Evolutionary conservation across 2,888 invertebrate species (phyloP).

Genomic region (Drosophila cyrtoloma): DNA sequence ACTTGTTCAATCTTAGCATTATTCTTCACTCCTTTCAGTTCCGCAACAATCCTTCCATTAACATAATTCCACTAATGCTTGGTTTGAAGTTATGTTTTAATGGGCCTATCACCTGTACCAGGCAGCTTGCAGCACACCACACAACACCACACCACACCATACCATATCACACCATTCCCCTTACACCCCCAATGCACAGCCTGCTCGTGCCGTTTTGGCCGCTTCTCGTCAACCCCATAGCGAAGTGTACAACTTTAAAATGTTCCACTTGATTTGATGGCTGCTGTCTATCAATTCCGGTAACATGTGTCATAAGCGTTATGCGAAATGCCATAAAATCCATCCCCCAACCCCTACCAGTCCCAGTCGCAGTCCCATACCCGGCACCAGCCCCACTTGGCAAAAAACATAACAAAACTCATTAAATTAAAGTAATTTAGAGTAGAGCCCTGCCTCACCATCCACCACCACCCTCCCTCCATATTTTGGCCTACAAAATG

Average conservation of each 20-base stretch:
- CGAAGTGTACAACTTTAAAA: slow-evolving; percentile 32
- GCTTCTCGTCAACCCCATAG: neutral
- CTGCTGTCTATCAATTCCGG: slow-evolving; percentile 71
- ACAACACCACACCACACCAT: neutral
- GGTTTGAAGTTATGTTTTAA: neutral
- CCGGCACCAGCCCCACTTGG: neutral
- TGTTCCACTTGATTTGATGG: slow-evolving; percentile 65
- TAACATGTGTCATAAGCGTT: slow-evolving; percentile 79
- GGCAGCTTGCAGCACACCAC: neutral
- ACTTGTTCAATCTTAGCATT: neutral
- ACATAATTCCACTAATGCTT: neutral
- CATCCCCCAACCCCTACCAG: neutral
- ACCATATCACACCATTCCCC: neutral
- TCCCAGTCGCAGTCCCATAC: neutral
- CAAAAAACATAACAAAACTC: slow-evolving; percentile 67
- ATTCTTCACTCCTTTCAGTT: neutral
- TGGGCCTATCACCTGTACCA: neutral
- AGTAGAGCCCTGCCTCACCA: slow-evolving; percentile 4
- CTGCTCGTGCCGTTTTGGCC: neutral
- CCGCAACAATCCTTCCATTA: neutral
- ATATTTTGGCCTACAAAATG: slow-evolving; percentile 12
- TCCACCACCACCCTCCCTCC: neutral
- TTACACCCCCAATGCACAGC: slow-evolving; percentile 5
- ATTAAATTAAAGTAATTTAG: slow-evolving; percentile 81
- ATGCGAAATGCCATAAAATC: slow-evolving; percentile 49